These are phyloP conservation scores for Eristalis tenax DNA, from an alignment of 2,888 invertebrate species.

Conservation along the genomic window DNA sequence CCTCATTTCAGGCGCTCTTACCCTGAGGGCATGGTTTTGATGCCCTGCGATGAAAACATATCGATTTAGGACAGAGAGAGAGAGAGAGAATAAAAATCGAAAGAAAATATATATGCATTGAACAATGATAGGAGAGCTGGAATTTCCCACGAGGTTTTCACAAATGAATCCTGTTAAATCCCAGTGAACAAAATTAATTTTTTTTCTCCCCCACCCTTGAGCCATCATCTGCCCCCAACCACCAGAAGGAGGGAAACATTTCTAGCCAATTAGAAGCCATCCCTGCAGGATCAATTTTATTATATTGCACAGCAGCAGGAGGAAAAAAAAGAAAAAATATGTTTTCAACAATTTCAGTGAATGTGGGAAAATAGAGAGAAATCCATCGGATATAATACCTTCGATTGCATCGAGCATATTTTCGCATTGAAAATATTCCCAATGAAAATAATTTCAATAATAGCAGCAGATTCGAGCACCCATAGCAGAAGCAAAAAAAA, in stretches of 20 bases:
- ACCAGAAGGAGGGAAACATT: background rate
- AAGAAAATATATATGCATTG: background rate
- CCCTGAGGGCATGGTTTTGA: background rate
- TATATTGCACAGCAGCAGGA: background rate
- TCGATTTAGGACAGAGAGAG: background rate
- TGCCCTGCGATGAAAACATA: background rate
- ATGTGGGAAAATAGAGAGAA: background rate
- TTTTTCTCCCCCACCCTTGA: background rate
- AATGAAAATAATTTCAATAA: slow-evolving; percentile 12
- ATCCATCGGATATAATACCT: slow-evolving; percentile 7
- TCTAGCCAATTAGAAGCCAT: background rate
- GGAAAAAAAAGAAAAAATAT: background rate
- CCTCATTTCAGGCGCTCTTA: background rate
- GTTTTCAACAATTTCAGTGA: background rate
- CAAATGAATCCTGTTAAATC: slow-evolving; percentile 22
- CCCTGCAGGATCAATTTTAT: background rate
- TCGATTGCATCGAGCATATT: slow-evolving; percentile 1
- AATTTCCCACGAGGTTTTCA: slow-evolving; percentile 32
- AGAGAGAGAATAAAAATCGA: background rate
- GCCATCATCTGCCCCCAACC: background rate
- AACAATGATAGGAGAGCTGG: slow-evolving; percentile 6
- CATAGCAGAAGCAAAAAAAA: background rate
- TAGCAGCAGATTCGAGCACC: background rate
- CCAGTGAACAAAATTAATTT: slow-evolving; percentile 16
- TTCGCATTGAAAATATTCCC: slow-evolving; percentile 8